These are phyloP conservation scores for Cebus imitator DNA, from an alignment of 2,113 vertebrate genomes.

Conservation along the genomic window DNA sequence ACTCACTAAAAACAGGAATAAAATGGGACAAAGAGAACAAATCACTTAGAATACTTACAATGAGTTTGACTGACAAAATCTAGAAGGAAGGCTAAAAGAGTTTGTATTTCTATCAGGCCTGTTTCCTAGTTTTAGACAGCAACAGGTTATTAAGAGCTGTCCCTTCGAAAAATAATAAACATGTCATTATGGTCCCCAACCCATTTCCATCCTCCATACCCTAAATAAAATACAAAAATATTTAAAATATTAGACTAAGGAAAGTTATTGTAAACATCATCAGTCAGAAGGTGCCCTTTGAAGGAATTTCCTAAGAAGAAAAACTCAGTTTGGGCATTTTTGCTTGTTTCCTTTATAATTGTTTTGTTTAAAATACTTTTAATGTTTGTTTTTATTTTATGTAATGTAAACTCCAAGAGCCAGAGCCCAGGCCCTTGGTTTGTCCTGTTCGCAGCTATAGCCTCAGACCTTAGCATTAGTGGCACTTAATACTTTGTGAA, in stretches of 20 bases:
- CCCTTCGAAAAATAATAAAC: not conserved
- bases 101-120: not conserved
- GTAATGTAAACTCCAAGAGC: not conserved
- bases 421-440: not conserved
- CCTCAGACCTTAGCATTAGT: not conserved
- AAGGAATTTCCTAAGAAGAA: slow-evolving; percentile 9
- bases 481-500: slow-evolving; percentile 32
- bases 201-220: not conserved
- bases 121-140: not conserved
- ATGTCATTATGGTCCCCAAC: not conserved
- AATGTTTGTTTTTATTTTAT: not conserved
- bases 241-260: not conserved
- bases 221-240: slow-evolving; percentile 37
- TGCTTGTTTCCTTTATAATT: not conserved
- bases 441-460: not conserved
- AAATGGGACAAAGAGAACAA: not conserved
- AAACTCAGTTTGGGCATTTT: slow-evolving; percentile 12
- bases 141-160: not conserved
- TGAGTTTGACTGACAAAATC: not conserved
- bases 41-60: not conserved
- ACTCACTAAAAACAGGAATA: not conserved
- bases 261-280: not conserved
- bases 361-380: not conserved
- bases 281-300: not conserved
- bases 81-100: not conserved